Percentiles rank a stretch among this genome's conserved stretches.
Conservation (phyloP, 2,888 invertebrate genomes). For the Matsumyia berberina region DNA sequence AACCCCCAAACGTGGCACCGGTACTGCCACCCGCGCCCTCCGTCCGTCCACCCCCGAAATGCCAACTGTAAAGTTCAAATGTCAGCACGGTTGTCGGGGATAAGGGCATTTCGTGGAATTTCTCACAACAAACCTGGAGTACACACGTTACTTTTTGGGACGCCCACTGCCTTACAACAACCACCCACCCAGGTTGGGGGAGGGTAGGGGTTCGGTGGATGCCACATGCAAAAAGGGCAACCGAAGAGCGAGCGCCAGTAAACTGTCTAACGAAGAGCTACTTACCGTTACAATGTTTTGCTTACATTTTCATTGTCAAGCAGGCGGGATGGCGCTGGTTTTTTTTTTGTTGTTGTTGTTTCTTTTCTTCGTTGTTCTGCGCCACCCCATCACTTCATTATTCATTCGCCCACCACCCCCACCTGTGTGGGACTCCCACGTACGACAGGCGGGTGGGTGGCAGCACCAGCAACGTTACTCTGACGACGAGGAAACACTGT, state of each 20-base stretch:
- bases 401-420: constrained; percentile 50
- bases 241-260: constrained; percentile 2
- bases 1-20: not conserved
- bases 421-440: constrained; percentile 30
- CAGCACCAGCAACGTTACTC: constrained; percentile 34
- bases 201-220: not conserved
- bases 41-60: constrained; percentile 15
- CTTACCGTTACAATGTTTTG: constrained; percentile 29
- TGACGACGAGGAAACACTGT: constrained; percentile 34
- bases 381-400: constrained; percentile 38
- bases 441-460: constrained; percentile 40
- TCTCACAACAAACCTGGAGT: constrained; percentile 23
- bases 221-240: constrained; percentile 54
- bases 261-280: constrained; percentile 14
- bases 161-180: not conserved
- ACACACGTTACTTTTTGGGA: constrained; percentile 23
- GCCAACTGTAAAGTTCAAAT: constrained; percentile 58
- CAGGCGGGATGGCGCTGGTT: constrained; percentile 28
- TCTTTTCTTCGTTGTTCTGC: too few species aligned
- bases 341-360: constrained; percentile 5
- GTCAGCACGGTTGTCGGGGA: constrained; percentile 25
- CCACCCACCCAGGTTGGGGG: too few species aligned
- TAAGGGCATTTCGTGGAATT: constrained; percentile 33
- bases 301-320: constrained; percentile 50
- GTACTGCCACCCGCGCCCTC: not conserved